Evolutionary conservation across 2,888 invertebrate genomes (phyloP), one percentile per base, ranked within the genome.

Genomic region (Polydrusus cervinus): DNA sequence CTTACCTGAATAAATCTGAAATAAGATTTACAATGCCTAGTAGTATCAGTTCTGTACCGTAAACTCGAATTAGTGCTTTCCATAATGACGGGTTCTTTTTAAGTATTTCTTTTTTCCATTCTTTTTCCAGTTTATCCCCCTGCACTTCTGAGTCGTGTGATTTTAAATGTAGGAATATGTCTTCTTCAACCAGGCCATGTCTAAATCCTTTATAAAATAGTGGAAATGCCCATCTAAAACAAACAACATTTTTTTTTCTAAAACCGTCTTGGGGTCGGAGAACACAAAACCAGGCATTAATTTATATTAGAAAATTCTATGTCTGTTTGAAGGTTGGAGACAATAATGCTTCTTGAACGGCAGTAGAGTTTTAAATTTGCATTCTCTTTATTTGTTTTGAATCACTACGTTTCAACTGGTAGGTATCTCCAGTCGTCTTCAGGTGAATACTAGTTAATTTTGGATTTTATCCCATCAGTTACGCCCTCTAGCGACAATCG

Each of bases 181-280:
- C 90, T 55, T 87, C 84, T 66, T 88, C 87, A 53, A 85, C 86
- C 45, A 90, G 81, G 68, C 89, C 89, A 62, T 85, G 85, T 76
- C 83, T 87, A 49, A 84, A 82, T 2, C 90, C 90, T 79, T 87
- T 86, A 40, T 83, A 80, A 79, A 90, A 88, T 30, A 88, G 81
- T 1, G 88, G 87, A 60, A 88, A 82, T 2, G 88, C 83, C 89
- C 89, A 90, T 82, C 89, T 89, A 79, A 67, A 34, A n/a, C n/a
- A n/a, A 86, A 84, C 1, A 34, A 34, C 3, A 34, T 34, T 34
- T 25, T 25, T 25, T 1, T 25, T n/a, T n/a, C n/a, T n/a, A n/a
- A n/a, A n/a, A n/a, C n/a, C n/a, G n/a, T n/a, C n/a, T n/a, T n/a
- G n/a, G n/a, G n/a, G n/a, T n/a, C n/a, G n/a, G n/a, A n/a, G n/a